phyloP scores from a whole-genome alignment of 1,140 invertebrate genomes.

The Tetramorium parvispinum region DNA sequence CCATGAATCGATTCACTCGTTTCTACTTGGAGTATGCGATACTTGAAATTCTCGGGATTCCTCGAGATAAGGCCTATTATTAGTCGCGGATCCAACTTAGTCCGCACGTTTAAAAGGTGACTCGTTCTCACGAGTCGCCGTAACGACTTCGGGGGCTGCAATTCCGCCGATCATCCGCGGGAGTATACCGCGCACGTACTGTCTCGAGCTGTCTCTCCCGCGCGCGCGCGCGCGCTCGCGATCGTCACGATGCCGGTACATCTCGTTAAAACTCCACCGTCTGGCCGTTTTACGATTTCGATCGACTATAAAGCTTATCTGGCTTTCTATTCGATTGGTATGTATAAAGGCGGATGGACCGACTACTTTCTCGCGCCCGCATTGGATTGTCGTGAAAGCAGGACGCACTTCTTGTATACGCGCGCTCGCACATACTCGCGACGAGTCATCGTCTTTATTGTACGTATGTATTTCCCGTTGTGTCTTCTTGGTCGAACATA shows the following conservation, averaged over 20 bases:
- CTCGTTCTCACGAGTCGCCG: conserved; percentile 26
- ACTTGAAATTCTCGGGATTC: conserved; percentile 20
- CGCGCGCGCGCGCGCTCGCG: conserved; percentile 9
- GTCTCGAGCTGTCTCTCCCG: not conserved
- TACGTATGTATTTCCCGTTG: conserved; percentile 64
- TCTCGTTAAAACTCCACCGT: conserved; percentile 68
- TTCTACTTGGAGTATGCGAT: not conserved
- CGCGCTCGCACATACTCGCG: conserved; percentile 27
- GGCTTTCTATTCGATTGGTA: conserved; percentile 80
- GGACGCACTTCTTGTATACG: conserved; percentile 79
- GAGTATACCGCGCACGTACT: not conserved
- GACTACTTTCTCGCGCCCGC: conserved; percentile 81
- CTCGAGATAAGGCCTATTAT: conserved; percentile 30
- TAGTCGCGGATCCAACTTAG: not conserved
- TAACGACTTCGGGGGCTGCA: conserved; percentile 10
- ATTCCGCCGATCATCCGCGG: conserved; percentile 33
- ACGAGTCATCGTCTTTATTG: conserved; percentile 67
- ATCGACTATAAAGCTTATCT: conserved; percentile 82
- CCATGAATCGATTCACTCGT: not conserved
- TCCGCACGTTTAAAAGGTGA: conserved; percentile 11
- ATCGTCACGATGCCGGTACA: conserved; percentile 13
- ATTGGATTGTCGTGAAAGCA: conserved; percentile 82
- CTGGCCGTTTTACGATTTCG: conserved; percentile 78
- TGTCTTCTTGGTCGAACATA: conserved; percentile 55
- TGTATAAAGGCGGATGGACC: conserved; percentile 82